Conservation (phyloP, 2,113 vertebrate species). For the Rhodinocichla rosea region DNA sequence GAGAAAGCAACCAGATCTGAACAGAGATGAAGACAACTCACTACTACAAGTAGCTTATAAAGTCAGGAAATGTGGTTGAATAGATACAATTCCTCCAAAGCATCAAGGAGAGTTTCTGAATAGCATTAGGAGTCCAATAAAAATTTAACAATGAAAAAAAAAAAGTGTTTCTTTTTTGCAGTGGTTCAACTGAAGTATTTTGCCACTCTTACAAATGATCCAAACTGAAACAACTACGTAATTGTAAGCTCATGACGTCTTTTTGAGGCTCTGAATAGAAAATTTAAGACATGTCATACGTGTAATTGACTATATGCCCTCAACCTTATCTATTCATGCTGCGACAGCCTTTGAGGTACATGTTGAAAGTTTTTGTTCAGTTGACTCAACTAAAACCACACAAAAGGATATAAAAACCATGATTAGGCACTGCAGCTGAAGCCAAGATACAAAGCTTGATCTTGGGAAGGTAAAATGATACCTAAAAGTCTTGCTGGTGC, state of each 20-base stretch:
- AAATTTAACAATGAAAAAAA: neutral
- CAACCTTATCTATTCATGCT: neutral
- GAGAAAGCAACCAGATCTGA: neutral
- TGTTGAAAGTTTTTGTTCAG: neutral
- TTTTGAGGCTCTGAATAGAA: neutral
- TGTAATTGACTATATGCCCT: neutral
- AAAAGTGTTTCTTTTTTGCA: neutral
- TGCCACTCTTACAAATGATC: neutral
- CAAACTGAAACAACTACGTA: neutral
- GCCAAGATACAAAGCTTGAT: neutral
- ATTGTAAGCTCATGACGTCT: neutral
- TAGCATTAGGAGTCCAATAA: neutral
- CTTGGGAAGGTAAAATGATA: neutral
- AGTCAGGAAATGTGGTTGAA: neutral
- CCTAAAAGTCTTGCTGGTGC: neutral
- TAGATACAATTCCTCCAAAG: neutral
- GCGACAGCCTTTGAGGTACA: neutral
- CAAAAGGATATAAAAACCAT: neutral
- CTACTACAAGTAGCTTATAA: neutral
- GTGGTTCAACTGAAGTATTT: neutral
- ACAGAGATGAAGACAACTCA: neutral
- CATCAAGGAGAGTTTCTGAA: neutral
- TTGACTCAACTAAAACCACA: neutral
- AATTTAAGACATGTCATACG: neutral
- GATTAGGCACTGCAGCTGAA: neutral